A percentile compares a stretch with the other conserved stretches of the same genome.
phyloP scores from a whole-genome alignment of 2,888 invertebrate genomes.

The Ichneumoninae sp. region DNA sequence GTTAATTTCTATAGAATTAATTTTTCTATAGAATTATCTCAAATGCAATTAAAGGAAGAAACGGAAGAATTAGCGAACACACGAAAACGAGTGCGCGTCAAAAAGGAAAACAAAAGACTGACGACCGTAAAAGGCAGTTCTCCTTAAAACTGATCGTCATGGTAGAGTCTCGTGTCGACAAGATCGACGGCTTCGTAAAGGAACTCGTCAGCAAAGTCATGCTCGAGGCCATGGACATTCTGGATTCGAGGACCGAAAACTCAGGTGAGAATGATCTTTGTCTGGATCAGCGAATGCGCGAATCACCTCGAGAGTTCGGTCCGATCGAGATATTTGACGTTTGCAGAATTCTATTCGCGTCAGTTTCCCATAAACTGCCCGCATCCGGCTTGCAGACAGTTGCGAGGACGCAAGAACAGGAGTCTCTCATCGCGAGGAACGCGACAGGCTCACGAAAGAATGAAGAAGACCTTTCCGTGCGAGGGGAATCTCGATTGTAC shows the following conservation, averaged over 20 bases:
- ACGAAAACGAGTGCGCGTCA: neutral
- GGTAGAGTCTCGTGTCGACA: conserved; percentile 60
- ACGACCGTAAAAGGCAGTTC: neutral
- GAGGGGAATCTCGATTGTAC: conserved; percentile 11
- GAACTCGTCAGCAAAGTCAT: conserved; percentile 74
- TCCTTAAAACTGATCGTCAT: conserved; percentile 24
- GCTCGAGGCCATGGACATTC: conserved; percentile 71
- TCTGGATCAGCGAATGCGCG: too few species aligned
- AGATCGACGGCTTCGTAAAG: conserved; percentile 73
- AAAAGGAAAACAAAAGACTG: conserved; percentile 11
- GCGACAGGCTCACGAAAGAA: conserved; percentile 27
- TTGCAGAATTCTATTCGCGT: conserved; percentile 9
- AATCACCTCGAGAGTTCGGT: neutral
- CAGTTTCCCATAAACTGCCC: conserved; percentile 1
- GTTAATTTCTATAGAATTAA: too few species aligned
- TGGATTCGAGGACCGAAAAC: conserved; percentile 53
- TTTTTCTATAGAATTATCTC: too few species aligned
- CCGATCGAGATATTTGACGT: neutral
- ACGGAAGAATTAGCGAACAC: neutral
- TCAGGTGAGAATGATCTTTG: conserved; percentile 14
- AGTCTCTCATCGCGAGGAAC: conserved; percentile 27
- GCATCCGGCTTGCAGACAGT: neutral
- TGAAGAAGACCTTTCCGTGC: conserved; percentile 29
- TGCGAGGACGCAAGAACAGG: conserved; percentile 21
- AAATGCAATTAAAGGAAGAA: too few species aligned